These are phyloP conservation scores for Hippasteria phrygiana DNA, from an alignment of 53 echinoderm and acorn worm genomes.

Conservation along the genomic window DNA sequence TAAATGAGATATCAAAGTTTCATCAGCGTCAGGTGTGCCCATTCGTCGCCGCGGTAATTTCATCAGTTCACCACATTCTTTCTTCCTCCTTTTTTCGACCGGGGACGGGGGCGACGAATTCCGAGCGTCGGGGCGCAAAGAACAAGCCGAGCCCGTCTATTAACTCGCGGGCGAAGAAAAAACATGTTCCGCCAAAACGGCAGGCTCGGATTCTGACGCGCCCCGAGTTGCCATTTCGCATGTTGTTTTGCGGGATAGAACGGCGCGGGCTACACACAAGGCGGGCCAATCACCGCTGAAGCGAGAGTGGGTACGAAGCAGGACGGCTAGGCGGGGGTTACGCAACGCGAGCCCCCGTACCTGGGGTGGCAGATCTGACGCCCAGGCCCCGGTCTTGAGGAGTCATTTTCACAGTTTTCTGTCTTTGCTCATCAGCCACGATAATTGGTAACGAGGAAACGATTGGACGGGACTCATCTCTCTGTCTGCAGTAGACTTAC, in stretches of 20 bases:
- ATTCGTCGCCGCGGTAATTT: conserved; percentile 82
- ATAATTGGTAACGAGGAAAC: conserved; percentile 62
- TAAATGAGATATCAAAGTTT: conserved; percentile 99
- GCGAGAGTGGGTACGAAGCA: conserved; percentile 32
- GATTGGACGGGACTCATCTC: conserved; percentile 36
- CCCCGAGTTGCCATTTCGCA: conserved; percentile 63
- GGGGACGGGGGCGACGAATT: conserved; percentile 39
- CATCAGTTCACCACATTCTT: conserved; percentile 60
- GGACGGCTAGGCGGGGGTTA: conserved; percentile 43
- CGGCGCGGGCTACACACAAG: not conserved
- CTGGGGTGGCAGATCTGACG: conserved; percentile 26
- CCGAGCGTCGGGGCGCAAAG: conserved; percentile 63
- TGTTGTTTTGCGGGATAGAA: conserved; percentile 34
- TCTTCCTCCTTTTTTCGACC: conserved; percentile 57
- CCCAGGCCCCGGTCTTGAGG: conserved; percentile 30
- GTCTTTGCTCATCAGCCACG: conserved; percentile 64
- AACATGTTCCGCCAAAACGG: conserved; percentile 63
- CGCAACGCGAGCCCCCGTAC: conserved; percentile 45
- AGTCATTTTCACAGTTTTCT: conserved; percentile 66
- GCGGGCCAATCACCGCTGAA: conserved; percentile 46
- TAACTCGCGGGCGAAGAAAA: conserved; percentile 58
- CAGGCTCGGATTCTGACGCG: conserved; percentile 65
- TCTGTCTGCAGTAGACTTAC: not conserved
- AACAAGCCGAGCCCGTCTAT: conserved; percentile 59
- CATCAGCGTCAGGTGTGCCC: conserved; percentile 80